These are phyloP conservation scores for Pseudomyrmex cubaensis DNA, from an alignment of 1,140 invertebrate species.

Conservation along the genomic window DNA sequence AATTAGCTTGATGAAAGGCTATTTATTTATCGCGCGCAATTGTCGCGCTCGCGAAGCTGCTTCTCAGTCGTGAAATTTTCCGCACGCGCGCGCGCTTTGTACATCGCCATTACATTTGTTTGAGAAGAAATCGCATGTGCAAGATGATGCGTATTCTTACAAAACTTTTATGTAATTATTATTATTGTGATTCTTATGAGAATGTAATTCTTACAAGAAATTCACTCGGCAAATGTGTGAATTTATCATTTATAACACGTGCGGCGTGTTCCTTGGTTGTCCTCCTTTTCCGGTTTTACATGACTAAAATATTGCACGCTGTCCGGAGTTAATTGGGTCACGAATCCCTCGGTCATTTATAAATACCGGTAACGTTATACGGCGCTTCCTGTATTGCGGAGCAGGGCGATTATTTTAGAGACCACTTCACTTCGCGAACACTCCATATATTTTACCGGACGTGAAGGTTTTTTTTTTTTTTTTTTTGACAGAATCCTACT, in stretches of 20 bases:
- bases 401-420: conserved; percentile 31
- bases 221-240: conserved; percentile 17
- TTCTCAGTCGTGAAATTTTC: too few species aligned
- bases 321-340: conserved; percentile 34
- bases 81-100: too few species aligned
- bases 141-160: too few species aligned
- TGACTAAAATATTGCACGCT: conserved; percentile 30
- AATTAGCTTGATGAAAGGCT: conserved; percentile 51
- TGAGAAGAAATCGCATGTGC: too few species aligned
- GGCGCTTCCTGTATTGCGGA: background rate
- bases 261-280: background rate
- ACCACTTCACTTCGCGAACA: background rate
- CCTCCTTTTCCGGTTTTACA: conserved; percentile 5
- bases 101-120: too few species aligned
- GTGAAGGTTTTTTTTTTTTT: too few species aligned
- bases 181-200: too few species aligned
- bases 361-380: background rate
- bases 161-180: too few species aligned
- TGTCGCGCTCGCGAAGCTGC: background rate
- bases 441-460: background rate
- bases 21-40: conserved; percentile 43
- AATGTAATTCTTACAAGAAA: background rate
- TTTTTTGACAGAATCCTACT: background rate
- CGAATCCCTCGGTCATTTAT: conserved; percentile 11
- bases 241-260: conserved; percentile 34